Evolutionary conservation across 2,888 invertebrate genomes (phyloP).

Genomic region (Meteorus cinctellus): DNA sequence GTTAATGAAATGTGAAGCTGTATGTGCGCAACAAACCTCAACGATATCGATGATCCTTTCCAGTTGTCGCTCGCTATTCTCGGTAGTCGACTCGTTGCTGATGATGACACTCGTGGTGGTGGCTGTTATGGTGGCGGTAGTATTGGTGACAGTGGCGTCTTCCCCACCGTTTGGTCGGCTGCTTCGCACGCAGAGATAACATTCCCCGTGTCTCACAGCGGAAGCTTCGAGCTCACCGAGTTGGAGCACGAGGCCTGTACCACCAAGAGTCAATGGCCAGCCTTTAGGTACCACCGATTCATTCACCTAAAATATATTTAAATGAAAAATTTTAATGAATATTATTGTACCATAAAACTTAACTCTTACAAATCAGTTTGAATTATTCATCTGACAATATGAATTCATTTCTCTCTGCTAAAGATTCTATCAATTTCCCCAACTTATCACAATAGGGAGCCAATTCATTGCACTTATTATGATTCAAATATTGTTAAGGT

Average conservation of each 20-base stretch:
- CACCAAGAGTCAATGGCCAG: constrained; percentile 80
- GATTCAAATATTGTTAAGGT: too few relatives aligned
- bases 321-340: constrained; percentile 17
- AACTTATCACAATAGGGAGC: too few relatives aligned
- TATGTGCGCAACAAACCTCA: constrained; percentile 64
- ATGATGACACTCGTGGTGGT: constrained; percentile 49
- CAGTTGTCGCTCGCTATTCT: constrained; percentile 44
- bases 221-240: constrained; percentile 79
- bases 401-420: too few relatives aligned
- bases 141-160: constrained; percentile 56
- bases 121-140: constrained; percentile 53
- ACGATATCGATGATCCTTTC: constrained; percentile 61
- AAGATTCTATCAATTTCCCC: too few relatives aligned
- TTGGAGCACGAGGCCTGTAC: constrained; percentile 78
- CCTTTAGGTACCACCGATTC: constrained; percentile 77
- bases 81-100: constrained; percentile 35
- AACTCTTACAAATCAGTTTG: too few relatives aligned
- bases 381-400: too few relatives aligned
- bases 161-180: constrained; percentile 56
- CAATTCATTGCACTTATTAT: too few relatives aligned
- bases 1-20: constrained; percentile 43
- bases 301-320: constrained; percentile 74
- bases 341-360: background rate
- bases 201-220: constrained; percentile 78
- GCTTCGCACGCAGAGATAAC: constrained; percentile 78